Evolutionary conservation across 1,140 invertebrate genomes (phyloP), one percentile per base, ranked within the genome.

Genomic region (Camponotus vicinus): DNA sequence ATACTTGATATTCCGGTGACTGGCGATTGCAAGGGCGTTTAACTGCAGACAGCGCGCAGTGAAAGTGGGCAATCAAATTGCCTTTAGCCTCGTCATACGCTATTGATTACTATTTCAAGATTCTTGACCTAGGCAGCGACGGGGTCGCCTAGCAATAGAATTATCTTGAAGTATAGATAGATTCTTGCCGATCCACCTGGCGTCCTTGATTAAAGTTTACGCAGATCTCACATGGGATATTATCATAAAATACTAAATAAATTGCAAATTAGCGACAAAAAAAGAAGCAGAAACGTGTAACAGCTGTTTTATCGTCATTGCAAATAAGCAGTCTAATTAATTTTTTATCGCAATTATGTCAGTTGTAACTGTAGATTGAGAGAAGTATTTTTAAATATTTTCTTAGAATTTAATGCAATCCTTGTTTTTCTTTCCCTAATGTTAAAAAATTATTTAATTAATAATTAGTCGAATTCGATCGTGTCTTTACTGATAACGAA

Each of bases 11-110:
- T 88, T 67, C 77, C 32, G 75, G 88, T 86, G 84, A 92, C 85
- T 77, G 87, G 86, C 86, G 71, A 21, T 37, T 8, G 37, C 92
- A 92, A 93, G 92, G 91, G 91, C 91, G 89, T n/a, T 86, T 79
- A 55, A 88, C 79, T 67, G 6, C 32, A 59, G 32, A 67, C 84
- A 64, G 34, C n/a, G n/a, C n/a, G n/a, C 71, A 66, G 89, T 90
- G 89, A 90, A 90, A 90, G 88, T 90, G 49, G 27, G 32, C 70
- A 45, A 91, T 77, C 87, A 70, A 92, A 92, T 90, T 90, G 63
- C 73, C 69, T 83, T 75, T 64, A 83, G 71, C 67, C 63, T 55
- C 64, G 86, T 61, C 64, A 13, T n/a, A 77, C 76, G 3, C 66
- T 85, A 52, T 63, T 88, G 63, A 52, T 77, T 69, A 71, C 52